These are phyloP conservation scores for Penaeus monodon DNA, from an alignment of 2,888 invertebrate genomes.

Conservation along the genomic window DNA sequence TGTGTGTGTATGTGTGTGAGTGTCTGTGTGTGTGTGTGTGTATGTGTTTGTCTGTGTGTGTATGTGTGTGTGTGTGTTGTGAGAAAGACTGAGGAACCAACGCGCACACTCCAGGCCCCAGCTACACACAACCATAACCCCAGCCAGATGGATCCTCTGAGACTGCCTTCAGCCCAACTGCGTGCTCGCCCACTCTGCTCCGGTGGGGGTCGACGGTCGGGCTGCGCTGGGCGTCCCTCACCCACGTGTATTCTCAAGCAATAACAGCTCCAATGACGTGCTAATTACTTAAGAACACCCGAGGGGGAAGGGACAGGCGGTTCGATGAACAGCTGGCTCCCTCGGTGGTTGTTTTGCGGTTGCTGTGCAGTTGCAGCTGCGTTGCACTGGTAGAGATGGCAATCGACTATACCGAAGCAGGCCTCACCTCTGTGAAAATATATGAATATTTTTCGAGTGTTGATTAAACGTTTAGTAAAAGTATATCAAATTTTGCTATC, in stretches of 20 bases:
- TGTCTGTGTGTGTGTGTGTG: neutral
- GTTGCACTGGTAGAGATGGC: neutral
- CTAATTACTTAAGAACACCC: slow-evolving; percentile 60
- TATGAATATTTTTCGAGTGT: neutral
- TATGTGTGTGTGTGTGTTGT: neutral
- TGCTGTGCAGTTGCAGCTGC: neutral
- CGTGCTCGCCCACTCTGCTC: no score
- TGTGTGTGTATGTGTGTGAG: neutral
- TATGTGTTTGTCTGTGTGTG: neutral
- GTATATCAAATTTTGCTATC: no score
- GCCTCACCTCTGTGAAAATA: neutral
- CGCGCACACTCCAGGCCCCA: no score
- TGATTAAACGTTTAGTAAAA: no score
- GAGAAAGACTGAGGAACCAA: neutral
- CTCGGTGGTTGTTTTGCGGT: neutral
- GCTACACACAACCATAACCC: no score
- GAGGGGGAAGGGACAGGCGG: slow-evolving; percentile 16
- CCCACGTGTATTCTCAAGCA: slow-evolving; percentile 64
- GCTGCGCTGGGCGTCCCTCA: neutral
- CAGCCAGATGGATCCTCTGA: no score
- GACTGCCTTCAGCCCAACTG: no score
- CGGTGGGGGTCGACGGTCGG: neutral
- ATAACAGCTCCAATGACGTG: slow-evolving; percentile 57
- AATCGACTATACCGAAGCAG: neutral
- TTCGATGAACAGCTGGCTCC: neutral